A percentile compares a stretch with the other conserved stretches of the same genome.
phyloP scores from a whole-genome alignment of 2,113 vertebrate genomes.

The Apteryx owenii region DNA sequence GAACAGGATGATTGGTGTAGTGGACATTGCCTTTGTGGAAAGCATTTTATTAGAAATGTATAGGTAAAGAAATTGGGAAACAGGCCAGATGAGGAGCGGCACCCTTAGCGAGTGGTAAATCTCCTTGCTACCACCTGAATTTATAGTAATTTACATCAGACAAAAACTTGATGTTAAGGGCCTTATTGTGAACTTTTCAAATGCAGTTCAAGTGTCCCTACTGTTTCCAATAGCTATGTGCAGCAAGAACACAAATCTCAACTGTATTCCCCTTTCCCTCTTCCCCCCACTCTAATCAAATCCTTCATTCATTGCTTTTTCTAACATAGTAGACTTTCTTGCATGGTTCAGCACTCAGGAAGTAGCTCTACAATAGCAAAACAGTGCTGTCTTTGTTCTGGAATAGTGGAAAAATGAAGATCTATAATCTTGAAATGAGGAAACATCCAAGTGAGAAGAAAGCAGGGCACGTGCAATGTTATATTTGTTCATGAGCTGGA shows the following conservation, averaged over 20 bases:
- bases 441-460: not conserved
- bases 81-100: not conserved
- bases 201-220: not conserved
- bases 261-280: not conserved
- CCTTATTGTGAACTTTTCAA: not conserved
- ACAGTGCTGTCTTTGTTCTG: slow-evolving; percentile 50
- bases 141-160: not conserved
- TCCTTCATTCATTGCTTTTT: slow-evolving; percentile 46
- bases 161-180: not conserved
- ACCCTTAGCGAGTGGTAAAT: not conserved
- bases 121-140: not conserved
- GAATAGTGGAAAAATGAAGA: slow-evolving; percentile 30
- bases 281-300: slow-evolving; percentile 42
- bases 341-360: slow-evolving; percentile 5
- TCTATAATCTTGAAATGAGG: slow-evolving; percentile 2
- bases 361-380: slow-evolving; percentile 39
- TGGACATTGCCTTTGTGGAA: not conserved
- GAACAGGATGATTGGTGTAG: not conserved
- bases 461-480: not conserved
- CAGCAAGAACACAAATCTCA: not conserved
- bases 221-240: not conserved
- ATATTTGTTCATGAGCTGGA: not conserved
- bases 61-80: not conserved
- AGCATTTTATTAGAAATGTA: not conserved
- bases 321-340: slow-evolving; percentile 31